Evolutionary conservation across 1,140 invertebrate genomes (phyloP), one percentile per base, ranked within the genome.

Genomic region (Apis dorsata): DNA sequence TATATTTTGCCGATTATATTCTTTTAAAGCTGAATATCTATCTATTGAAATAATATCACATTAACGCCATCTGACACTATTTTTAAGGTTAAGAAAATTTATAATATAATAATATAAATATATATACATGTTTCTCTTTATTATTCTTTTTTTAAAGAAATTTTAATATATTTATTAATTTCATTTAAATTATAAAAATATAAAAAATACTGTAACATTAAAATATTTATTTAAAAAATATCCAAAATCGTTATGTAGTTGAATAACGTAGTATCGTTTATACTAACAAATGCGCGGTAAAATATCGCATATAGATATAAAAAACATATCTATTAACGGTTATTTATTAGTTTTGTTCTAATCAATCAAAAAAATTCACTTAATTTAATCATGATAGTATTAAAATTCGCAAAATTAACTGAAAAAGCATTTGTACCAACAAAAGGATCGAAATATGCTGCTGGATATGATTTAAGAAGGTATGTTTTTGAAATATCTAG

Each of bases 401-500:
- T 98, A 34, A 95, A 95, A 88, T 98, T 97, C 91, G 96, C 96
- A 19, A 98, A 97, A 90, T 90, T 98, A 10, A 94, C 95, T 21
- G 95, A 97, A 34, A 95, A 98, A 90, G 99, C 98, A 0, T 95
- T 95, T 78, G 91, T 96, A 21, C 99, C 99, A 4, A 94, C 95
- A 0, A 97, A 96, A 93, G 98, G 98, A 12, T 99, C 98, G 0
- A 94, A 95, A 78, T 94, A 95, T 79, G 97, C 99, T 63, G 99
- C 98, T 83, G 99, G 99, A 49, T 98, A 96, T 88, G 99, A 99
- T 95, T 93, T 99, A 53, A 97, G 96, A 93, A 98, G 97, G 97
- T 93, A 86, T 10, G 51, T 44, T n/a, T 74, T n/a, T 59, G n/a
- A 74, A 66, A 66, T 11, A 55, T 17, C 1, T 8, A 63, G 1